These are phyloP conservation scores for Apteryx mantelli DNA, from an alignment of 2,113 vertebrate species.

Conservation along the genomic window DNA sequence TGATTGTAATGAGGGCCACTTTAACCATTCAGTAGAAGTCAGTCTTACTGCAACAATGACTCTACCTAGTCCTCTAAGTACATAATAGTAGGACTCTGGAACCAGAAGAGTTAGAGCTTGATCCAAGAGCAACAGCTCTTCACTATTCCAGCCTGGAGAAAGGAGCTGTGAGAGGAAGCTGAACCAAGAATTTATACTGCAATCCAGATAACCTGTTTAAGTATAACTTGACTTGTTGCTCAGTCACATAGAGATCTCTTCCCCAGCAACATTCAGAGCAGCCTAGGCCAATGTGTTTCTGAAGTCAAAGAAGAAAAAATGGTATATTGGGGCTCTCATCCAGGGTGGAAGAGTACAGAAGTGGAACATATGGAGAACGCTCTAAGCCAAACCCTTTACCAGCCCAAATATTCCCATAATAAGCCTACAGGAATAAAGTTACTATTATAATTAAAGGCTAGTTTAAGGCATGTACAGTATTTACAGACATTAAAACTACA, in stretches of 20 bases:
- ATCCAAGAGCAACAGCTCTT: not conserved
- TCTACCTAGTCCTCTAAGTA: not conserved
- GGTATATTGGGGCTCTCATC: not conserved
- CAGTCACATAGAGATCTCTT: not conserved
- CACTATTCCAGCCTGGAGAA: not conserved
- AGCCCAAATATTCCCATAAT: conserved; percentile 8
- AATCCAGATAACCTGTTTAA: not conserved
- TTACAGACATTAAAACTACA: conserved; percentile 55
- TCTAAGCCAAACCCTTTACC: not conserved
- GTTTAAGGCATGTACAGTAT: conserved; percentile 66
- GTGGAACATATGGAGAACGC: not conserved
- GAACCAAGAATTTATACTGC: not conserved
- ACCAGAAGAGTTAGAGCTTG: not conserved
- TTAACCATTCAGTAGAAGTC: not conserved
- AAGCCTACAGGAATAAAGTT: conserved; percentile 68
- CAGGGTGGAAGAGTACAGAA: not conserved
- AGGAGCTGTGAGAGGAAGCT: not conserved
- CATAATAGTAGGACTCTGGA: not conserved
- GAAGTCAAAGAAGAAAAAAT: not conserved
- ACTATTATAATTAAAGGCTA: conserved; percentile 63
- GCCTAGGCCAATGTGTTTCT: not conserved
- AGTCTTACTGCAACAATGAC: not conserved
- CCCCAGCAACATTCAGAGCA: not conserved
- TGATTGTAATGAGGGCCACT: not conserved
- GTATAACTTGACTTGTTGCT: not conserved